Evolutionary conservation across 2,888 invertebrate species (phyloP), one percentile per base, ranked within the genome.

Genomic region (Troides helena): DNA sequence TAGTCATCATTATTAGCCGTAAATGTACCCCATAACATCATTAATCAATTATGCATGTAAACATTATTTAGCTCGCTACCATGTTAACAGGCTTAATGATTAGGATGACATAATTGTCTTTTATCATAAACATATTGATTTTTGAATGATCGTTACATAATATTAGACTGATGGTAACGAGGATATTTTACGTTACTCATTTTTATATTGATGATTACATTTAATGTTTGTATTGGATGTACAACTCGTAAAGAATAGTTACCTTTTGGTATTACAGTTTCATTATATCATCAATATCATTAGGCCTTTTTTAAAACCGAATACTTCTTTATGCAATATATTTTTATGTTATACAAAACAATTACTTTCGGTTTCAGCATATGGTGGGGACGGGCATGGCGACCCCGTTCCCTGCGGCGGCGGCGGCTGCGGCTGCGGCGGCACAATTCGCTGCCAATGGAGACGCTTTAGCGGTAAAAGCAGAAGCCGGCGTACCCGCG

Each of bases 341-440:
- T 14, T 46, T n/a, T n/a, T 53, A n/a, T 53, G 1, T n/a, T 18
- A n/a, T 12, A 53, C 14, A 53, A 53, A 53, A 53, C 12, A 10
- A 58, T 14, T 8, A 10, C 57, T 58, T 58, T 58, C 23, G 57
- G 25, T 96, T 95, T 56, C 95, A 97, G 97, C 97, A 97, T 94
- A 97, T 97, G 97, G 97, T 98, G 93, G 97, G 97, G 94, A 96
- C 97, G 94, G 97, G 97, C 87, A 96, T 97, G 95, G 95, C 95
- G 91, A 93, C 93, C 93, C 95, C 95, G 90, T 95, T 95, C 88
- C 94, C 94, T 78, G 94, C 94, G 88, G 94, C 94, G 86, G 93
- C 94, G 82, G 93, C 94, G 81, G 94, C 94, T 78, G 93, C 94
- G 80, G 94, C 94, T 71, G 94, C 94, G 76, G 94, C 94, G 75